Percentiles rank a stretch among this genome's conserved stretches.
Conservation (phyloP, 2,797 vertebrate species). For the Tragelaphus oryx region DNA sequence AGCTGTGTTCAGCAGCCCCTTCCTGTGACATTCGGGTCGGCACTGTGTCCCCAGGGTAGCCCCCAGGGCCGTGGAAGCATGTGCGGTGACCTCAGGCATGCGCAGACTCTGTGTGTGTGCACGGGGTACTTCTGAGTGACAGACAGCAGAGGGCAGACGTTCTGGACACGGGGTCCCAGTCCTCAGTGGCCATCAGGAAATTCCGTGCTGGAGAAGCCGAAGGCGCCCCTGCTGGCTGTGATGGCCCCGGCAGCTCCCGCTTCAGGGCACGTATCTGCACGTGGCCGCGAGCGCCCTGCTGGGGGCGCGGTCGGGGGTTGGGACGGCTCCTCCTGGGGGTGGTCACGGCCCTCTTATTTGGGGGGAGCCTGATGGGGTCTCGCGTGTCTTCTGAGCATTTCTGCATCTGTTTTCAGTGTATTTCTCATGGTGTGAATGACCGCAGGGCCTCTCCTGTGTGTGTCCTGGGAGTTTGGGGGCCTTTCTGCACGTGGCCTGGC, state of each 20-base stretch:
- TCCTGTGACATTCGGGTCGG: not conserved
- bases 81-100: not conserved
- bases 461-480: not conserved
- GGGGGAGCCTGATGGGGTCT: not conserved
- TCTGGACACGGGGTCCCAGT: not conserved
- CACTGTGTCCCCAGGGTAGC: not conserved
- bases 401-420: not conserved
- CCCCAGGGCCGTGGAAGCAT: not conserved
- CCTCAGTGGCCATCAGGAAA: not conserved
- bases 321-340: conserved; percentile 4
- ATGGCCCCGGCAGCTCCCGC: not conserved
- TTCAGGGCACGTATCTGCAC: accelerated
- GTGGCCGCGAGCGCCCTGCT: not conserved
- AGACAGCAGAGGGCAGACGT: not conserved
- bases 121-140: not conserved
- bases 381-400: not conserved
- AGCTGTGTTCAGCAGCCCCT: not conserved
- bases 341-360: conserved; percentile 31
- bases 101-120: not conserved
- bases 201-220: not conserved
- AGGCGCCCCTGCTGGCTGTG: not conserved
- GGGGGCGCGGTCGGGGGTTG: accelerated
- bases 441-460: not conserved
- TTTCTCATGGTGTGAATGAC: not conserved
- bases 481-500: not conserved